Evolutionary conservation across 2,888 invertebrate species (phyloP), one percentile per base, ranked within the genome.

Genomic region (Phania funesta): DNA sequence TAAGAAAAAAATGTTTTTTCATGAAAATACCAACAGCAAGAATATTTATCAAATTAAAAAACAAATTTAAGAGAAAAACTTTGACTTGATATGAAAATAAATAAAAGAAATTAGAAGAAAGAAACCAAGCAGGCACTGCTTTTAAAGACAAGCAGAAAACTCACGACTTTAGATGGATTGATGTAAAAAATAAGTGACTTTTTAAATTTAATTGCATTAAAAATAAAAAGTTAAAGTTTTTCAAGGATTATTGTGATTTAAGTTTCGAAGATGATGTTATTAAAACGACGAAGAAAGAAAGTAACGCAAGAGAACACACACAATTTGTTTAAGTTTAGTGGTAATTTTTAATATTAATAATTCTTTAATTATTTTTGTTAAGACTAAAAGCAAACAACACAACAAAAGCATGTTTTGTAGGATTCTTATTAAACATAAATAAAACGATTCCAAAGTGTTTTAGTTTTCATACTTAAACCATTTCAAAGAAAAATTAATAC

Each of bases 321-420:
- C 74, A 73, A 68, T 80, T 67, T 80, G 74, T 80, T 74, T 80
- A 68, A 62, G 54, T 74, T 74, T 71, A 78, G 71, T 78, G 24
- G 18, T 78, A 71, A 44, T 46, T 62, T 68, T 68, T 35, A 65
- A 68, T 22, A 70, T 58, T 48, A 65, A 38, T 64, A 75, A 41
- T 35, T 24, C 41, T 38, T 58, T 58, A 65, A 48, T n/a, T 65
- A 65, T 16, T 22, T 52, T 60, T n/a, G n/a, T 76, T 67, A 52
- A 62, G 60, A 52, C 44, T 44, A 68, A 60, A 60, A 68, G 52
- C 32, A 60, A 68, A 44, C 60, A 68, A 68, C 20, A 35, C 20
- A 64, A 46, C 26, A 64, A 41, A 67, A 60, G 52, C 68, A 68
- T 58, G 54, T 65, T 62, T n/a, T 24, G 6, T 52, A 44, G 18